These are phyloP conservation scores for Meiosimyza decipiens DNA, from an alignment of 2,888 invertebrate genomes.

Conservation along the genomic window DNA sequence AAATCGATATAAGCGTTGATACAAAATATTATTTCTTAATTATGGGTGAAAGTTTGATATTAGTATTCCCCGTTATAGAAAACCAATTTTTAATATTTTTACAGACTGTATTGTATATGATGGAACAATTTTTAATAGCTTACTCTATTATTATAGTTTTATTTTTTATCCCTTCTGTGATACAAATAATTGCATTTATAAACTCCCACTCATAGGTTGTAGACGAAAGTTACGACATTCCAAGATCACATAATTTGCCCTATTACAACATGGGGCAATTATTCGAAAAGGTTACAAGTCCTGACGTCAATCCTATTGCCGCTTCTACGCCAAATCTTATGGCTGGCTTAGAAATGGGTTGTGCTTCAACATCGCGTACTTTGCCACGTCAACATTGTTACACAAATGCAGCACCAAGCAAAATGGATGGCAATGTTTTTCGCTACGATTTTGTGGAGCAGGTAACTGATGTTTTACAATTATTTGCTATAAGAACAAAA, in stretches of 20 bases:
- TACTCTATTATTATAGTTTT: too few relatives aligned
- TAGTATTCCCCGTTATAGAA: too few relatives aligned
- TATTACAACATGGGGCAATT: conserved; percentile 64
- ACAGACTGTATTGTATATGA: too few relatives aligned
- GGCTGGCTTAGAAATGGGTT: conserved; percentile 49
- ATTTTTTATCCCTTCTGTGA: too few relatives aligned
- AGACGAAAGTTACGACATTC: conserved; percentile 77
- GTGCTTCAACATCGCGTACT: conserved; percentile 47
- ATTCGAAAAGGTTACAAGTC: conserved; percentile 58
- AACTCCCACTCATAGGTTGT: conserved; percentile 45
- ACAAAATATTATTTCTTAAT: too few relatives aligned
- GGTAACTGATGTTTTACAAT: conserved; percentile 38
- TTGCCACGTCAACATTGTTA: conserved; percentile 68
- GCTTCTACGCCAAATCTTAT: conserved; percentile 65
- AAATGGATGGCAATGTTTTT: conserved; percentile 68
- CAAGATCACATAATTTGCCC: conserved; percentile 73
- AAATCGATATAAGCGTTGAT: too few relatives aligned
- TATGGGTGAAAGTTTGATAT: too few relatives aligned
- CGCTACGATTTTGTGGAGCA: conserved; percentile 69
- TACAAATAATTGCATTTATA: too few relatives aligned
- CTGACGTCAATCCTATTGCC: conserved; percentile 60
- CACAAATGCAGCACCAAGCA: conserved; percentile 69
- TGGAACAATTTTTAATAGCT: too few relatives aligned
- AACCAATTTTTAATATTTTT: too few relatives aligned
- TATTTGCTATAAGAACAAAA: not conserved